phyloP scores from a whole-genome alignment of 2,797 vertebrate species.

The Sebastes steindachneri region DNA sequence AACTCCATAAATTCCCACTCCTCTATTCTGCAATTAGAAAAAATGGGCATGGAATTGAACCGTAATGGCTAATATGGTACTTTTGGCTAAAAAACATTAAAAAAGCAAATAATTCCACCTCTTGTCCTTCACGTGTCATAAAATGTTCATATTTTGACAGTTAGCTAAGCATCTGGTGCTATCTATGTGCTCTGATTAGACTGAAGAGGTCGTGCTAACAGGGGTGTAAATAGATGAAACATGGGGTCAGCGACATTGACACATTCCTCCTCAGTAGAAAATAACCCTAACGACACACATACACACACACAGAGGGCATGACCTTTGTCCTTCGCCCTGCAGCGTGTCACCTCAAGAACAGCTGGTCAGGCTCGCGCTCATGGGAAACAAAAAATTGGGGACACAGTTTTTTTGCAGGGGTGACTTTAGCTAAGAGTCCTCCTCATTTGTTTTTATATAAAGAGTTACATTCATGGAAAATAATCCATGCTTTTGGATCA shows the following conservation, averaged over 20 bases:
- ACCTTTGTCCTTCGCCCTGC: conserved; percentile 45
- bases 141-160: neutral
- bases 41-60: neutral
- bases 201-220: conserved; percentile 34
- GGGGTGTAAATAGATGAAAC: conserved; percentile 48
- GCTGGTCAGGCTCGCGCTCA: conserved; percentile 29
- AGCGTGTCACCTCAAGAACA: conserved; percentile 40
- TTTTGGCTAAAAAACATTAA: neutral
- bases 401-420: neutral
- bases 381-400: conserved; percentile 20
- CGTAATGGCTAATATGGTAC: neutral
- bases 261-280: conserved; percentile 64
- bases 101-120: neutral
- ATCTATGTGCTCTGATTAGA: neutral
- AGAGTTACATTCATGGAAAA: neutral
- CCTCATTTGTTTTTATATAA: neutral
- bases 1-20: neutral
- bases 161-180: neutral
- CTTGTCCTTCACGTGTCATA: neutral
- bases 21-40: neutral
- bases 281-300: conserved; percentile 50
- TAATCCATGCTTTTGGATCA: neutral
- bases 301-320: conserved; percentile 15
- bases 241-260: conserved; percentile 66
- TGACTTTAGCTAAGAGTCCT: neutral